Evolutionary conservation across 2,113 vertebrate genomes (phyloP).

Genomic region (Seriola dumerili): DNA sequence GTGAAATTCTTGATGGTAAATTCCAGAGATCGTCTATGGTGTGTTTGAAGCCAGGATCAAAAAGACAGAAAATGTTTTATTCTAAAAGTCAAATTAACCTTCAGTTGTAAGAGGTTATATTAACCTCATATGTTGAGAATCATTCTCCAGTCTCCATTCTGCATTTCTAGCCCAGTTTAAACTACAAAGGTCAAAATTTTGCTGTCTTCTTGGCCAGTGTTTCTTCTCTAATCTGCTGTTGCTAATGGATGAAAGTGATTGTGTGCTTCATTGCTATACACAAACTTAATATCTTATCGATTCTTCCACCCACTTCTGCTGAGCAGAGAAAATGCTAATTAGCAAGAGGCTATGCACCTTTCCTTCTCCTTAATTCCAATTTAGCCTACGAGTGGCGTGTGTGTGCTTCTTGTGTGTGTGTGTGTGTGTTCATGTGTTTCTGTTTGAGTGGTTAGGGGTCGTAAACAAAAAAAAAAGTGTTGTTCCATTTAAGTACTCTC

Average conservation of each 20-base stretch:
- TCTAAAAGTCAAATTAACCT: constrained; percentile 24
- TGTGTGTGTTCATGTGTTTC: constrained; percentile 42
- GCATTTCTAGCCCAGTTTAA: constrained; percentile 29
- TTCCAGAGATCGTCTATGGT: not conserved
- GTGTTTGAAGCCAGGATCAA: constrained; percentile 29
- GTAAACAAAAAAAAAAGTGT: constrained; percentile 93
- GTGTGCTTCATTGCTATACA: constrained; percentile 89
- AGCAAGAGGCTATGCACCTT: constrained; percentile 83
- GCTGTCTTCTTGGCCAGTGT: constrained; percentile 57
- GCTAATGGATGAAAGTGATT: constrained; percentile 84
- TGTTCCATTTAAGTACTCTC: constrained; percentile 79
- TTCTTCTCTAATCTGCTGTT: constrained; percentile 74
- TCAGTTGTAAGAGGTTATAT: not conserved
- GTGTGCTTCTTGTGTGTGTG: constrained; percentile 21
- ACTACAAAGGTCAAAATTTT: constrained; percentile 55
- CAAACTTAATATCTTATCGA: constrained; percentile 93
- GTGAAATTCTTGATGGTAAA: constrained; percentile 10
- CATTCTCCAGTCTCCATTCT: not conserved
- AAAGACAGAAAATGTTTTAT: not conserved
- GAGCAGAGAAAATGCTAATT: constrained; percentile 95
- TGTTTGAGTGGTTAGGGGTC: constrained; percentile 75
- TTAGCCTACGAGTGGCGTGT: constrained; percentile 63
- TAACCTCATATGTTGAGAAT: not conserved
- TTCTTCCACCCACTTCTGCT: constrained; percentile 89
- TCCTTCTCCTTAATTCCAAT: constrained; percentile 80